Base-by-base conservation (phyloP, 2,797 vertebrate species). In the Trematomus bernacchii region DNA sequence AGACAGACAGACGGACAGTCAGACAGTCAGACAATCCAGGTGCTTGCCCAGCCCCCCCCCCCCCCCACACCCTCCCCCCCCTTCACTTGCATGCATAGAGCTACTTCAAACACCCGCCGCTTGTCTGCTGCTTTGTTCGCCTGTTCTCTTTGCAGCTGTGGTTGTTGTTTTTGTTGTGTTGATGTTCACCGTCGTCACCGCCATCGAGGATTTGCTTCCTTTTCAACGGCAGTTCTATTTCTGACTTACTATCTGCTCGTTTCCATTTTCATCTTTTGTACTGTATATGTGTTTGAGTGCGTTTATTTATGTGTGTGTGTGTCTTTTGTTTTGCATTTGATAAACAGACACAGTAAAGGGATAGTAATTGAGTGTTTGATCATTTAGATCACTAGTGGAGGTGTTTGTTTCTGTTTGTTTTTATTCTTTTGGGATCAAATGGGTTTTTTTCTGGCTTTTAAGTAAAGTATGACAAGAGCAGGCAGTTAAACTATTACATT, bases 51-150 rank as follows among this genome's bases (percentile, higher is more conserved):
- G 85, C 67, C 71, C 80, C 61, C 61, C 74, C 65, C 74, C 65
- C 60, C 57, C 71, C 66, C 59, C 23, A 3, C 80, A 72, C 79
- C 71, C 76, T 79, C 61, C 61, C 73, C 73, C 64, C 80, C 71
- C 77, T 87, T 88, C 85, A 89, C 88, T 74, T 91, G 87, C 90
- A 92, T 91, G 89, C 89, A 72, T 53, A 44, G 77, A 87, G 66
- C 52, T 46, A 72, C 90, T 88, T 92, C 88, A 93, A 90, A 90
- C 84, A 76, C 73, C 71, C 33, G 58, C 77, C 74, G 74, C 87
- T 88, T 79, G 77, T 89, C 88, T 78, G 83, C 79, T 70, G 85
- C 85, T 87, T 89, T 89, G 90, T 90, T 87, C 64, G 66, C 55
- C 57, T 79, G 61, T 86, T 87, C 62, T 83, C 81, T 82, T 63